phyloP scores from a whole-genome alignment of 1,140 invertebrate species.

The Nasonia giraulti region DNA sequence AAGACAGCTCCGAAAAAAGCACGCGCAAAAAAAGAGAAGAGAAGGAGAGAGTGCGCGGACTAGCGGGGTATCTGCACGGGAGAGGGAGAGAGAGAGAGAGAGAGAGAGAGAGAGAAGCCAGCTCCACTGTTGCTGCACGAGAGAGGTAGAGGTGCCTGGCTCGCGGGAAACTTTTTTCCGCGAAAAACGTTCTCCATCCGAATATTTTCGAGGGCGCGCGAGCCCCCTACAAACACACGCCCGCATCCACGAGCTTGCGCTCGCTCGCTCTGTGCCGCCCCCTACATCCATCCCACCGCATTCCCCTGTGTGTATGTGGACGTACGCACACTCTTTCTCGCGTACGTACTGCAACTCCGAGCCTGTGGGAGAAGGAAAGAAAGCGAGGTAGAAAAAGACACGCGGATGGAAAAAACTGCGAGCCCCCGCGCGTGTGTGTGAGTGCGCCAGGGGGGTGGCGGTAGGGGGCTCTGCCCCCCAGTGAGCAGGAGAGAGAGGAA shows the following conservation, averaged over 20 bases:
- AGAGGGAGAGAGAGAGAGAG: neutral
- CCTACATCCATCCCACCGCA: neutral
- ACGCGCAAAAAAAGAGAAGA: constrained; percentile 25
- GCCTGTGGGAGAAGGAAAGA: constrained; percentile 48
- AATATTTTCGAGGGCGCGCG: constrained; percentile 51
- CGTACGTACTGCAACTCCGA: neutral
- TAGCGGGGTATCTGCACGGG: neutral
- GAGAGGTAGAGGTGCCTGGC: constrained; percentile 34
- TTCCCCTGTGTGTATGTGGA: neutral
- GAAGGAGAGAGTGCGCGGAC: constrained; percentile 29
- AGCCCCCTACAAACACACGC: constrained; percentile 27
- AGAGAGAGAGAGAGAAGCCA: neutral
- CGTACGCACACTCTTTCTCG: neutral
- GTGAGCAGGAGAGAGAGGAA: constrained; percentile 3
- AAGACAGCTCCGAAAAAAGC: constrained; percentile 37
- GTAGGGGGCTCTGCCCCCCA: neutral
- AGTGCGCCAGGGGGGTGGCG: constrained; percentile 23
- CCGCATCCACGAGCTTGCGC: neutral
- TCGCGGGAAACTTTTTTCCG: constrained; percentile 49
- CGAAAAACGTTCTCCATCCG: constrained; percentile 51
- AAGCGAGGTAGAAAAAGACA: constrained; percentile 27
- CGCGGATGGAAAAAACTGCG: constrained; percentile 55
- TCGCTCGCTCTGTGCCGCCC: neutral
- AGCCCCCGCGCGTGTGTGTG: neutral
- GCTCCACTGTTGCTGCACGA: neutral